phyloP scores from a whole-genome alignment of 1,140 invertebrate species.

The Mizuhopecten yessoensis region DNA sequence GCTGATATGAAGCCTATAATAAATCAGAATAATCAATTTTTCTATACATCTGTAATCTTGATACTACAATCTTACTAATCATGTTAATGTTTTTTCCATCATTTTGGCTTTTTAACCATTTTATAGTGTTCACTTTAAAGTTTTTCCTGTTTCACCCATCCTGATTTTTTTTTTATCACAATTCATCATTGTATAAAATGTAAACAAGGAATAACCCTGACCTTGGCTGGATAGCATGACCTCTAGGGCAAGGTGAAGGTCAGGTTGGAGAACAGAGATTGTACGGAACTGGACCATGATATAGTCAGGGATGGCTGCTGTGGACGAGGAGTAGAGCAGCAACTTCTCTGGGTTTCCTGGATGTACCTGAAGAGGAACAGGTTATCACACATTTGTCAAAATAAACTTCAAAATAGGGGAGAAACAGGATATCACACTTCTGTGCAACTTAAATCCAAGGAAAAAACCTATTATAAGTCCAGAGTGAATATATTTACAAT shows the following conservation, averaged over 20 bases:
- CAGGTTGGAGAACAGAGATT: conserved; percentile 77
- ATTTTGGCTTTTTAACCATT: not conserved
- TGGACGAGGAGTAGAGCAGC: conserved; percentile 76
- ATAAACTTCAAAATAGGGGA: not conserved
- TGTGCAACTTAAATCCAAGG: not conserved
- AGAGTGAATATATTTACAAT: too few species aligned
- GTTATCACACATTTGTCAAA: not conserved
- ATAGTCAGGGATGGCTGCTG: conserved; percentile 74
- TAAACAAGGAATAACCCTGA: conserved; percentile 51
- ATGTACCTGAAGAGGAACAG: conserved; percentile 58
- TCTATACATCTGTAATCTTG: too few species aligned
- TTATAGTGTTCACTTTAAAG: not conserved
- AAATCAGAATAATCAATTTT: too few species aligned
- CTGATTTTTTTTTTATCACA: too few species aligned
- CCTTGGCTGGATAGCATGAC: conserved; percentile 82
- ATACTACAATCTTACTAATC: not conserved
- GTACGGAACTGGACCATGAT: conserved; percentile 79
- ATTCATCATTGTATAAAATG: too few species aligned
- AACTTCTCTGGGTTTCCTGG: conserved; percentile 77
- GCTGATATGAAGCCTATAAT: conserved; percentile 77
- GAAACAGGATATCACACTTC: not conserved
- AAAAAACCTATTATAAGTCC: too few species aligned
- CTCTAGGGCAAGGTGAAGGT: conserved; percentile 76
- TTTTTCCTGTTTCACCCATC: not conserved
- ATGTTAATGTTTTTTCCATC: not conserved